Conservation (phyloP, 2,797 vertebrate species). For the Protosalanx chinensis region DNA sequence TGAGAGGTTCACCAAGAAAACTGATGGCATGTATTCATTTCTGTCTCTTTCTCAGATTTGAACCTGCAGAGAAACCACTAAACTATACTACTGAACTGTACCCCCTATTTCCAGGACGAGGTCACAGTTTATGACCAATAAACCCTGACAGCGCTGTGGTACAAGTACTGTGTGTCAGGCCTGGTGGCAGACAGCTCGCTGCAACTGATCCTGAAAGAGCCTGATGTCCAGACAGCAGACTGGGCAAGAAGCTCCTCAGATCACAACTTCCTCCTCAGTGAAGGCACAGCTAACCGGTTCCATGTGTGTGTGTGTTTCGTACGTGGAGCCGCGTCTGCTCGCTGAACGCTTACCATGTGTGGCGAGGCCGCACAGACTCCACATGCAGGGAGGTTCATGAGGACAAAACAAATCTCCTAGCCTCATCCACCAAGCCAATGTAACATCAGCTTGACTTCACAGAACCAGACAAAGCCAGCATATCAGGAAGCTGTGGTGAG, state of each 20-base stretch:
- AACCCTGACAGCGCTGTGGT: background rate
- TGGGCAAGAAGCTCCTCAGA: background rate
- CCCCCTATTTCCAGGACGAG: background rate
- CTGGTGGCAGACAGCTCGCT: background rate
- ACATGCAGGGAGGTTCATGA: background rate
- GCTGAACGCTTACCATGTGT: constrained; percentile 23
- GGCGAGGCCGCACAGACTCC: constrained; percentile 1
- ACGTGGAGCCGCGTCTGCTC: constrained; percentile 28
- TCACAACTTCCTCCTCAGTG: constrained; percentile 14
- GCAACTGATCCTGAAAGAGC: background rate
- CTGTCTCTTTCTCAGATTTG: too few species aligned
- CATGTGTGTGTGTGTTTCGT: constrained; percentile 32
- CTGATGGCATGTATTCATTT: too few species aligned
- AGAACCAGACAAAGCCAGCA: background rate
- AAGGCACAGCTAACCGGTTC: constrained; percentile 24
- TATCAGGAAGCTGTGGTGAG: too few species aligned
- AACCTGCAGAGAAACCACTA: too few species aligned
- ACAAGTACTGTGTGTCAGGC: background rate
- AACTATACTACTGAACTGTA: too few species aligned
- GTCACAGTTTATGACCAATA: background rate
- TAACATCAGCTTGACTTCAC: background rate
- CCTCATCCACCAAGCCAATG: background rate
- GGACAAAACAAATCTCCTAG: background rate
- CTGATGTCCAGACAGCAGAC: background rate
- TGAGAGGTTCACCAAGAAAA: too few species aligned